Percentiles rank a stretch among this genome's conserved stretches.
Conservation (phyloP, 2,797 vertebrate species). For the Macropodus opercularis region DNA sequence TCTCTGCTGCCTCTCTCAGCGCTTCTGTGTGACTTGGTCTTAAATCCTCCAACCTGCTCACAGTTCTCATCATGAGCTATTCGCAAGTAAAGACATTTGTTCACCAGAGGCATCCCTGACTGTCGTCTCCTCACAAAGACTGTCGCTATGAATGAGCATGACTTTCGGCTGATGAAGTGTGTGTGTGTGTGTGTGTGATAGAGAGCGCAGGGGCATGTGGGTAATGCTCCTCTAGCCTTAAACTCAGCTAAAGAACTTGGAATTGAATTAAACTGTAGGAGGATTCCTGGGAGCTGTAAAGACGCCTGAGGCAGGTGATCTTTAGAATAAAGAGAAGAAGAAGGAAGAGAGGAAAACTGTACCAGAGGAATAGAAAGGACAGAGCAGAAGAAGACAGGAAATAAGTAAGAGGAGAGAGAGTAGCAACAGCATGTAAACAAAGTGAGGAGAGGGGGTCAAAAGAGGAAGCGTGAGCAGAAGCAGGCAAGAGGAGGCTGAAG, state of each 20-base stretch:
- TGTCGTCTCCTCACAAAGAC: background rate
- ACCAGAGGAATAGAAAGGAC: background rate
- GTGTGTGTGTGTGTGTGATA: background rate
- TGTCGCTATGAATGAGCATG: background rate
- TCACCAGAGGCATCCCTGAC: background rate
- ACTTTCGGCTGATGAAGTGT: constrained; percentile 1
- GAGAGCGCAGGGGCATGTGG: background rate
- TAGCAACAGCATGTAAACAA: too few species aligned
- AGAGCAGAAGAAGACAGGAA: background rate
- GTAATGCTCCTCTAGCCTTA: constrained; percentile 1
- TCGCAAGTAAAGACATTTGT: constrained; percentile 5
- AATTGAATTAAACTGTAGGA: background rate
- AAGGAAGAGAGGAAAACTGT: background rate
- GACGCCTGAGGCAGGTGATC: background rate
- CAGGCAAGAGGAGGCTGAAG: too few species aligned
- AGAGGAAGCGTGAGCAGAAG: too few species aligned
- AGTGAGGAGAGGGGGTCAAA: too few species aligned
- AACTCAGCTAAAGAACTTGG: background rate
- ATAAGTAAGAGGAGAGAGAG: too few species aligned
- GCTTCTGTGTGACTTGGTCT: background rate
- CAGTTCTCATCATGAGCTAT: background rate
- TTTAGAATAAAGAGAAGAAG: background rate
- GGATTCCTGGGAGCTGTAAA: constrained; percentile 3
- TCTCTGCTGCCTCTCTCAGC: background rate
- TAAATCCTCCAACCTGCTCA: background rate